Evolutionary conservation across 2,888 invertebrate genomes (phyloP), one percentile per base, ranked within the genome.

Genomic region (Heliconius ethilla): DNA sequence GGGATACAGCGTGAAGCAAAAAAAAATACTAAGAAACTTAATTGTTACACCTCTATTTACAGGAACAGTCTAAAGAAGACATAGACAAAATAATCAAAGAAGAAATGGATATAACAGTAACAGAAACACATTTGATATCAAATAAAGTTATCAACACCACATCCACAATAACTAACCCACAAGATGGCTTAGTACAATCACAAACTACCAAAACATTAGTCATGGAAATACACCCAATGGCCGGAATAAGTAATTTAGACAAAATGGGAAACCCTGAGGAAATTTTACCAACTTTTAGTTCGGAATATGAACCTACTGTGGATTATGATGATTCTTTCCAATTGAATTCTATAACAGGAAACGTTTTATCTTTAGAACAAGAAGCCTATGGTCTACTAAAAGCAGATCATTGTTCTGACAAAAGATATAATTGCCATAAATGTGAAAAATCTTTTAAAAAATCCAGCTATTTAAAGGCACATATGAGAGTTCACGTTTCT

Each of bases 261-360:
- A 89, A 88, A 83, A 85, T 90, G 59, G 83, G 85, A 0, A 90
- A 90, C 72, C 91, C 92, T 1, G 93, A 93, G 83, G 90, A 91
- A 85, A 93, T 94, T 29, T 81, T 93, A 63, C 88, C 93, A 7
- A 92, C 90, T 1, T 80, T 81, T 10, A 70, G 72, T 22, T 82
- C 82, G n/a, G 82, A 86, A 33, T 82, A 83, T 27, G 83, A 86
- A 29, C 75, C 80, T 51, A 76, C 75, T 10, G 82, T 84, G 78
- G 85, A 88, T 7, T 89, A 86, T 55, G 84, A 87, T 72, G 89
- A 91, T 10, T 82, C 87, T 18, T 94, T 92, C 73, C 92, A 92
- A 83, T 83, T 94, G 1, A 94, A 94, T 82, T 94, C 94, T 3
- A 94, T 94, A 66, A 94, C 94, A 3, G 92, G 94, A 0, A 89